These are phyloP conservation scores for Petrocephalus sullivani DNA, from an alignment of 2,797 vertebrate species.

Conservation along the genomic window DNA sequence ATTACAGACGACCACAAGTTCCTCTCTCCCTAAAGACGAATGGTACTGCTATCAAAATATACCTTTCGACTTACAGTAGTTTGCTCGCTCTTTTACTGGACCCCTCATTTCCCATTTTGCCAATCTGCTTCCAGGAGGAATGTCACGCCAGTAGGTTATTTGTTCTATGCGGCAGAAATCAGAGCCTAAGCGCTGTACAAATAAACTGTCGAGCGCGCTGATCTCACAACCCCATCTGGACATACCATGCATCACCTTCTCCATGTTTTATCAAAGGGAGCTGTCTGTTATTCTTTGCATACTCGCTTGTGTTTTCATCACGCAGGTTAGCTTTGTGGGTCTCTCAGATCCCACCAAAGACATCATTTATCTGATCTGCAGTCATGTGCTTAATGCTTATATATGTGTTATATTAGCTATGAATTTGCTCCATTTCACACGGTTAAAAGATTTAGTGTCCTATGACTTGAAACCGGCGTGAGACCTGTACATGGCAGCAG, in stretches of 20 bases:
- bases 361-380: conserved; percentile 12
- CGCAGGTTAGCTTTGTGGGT: neutral
- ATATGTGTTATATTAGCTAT: conserved; percentile 17
- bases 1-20: conserved; percentile 62
- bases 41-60: conserved; percentile 55
- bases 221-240: neutral
- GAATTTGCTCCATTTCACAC: conserved; percentile 35
- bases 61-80: conserved; percentile 77
- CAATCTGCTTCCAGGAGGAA: conserved; percentile 53
- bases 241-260: neutral
- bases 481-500: conserved; percentile 35
- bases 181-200: conserved; percentile 35
- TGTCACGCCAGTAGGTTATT: conserved; percentile 60
- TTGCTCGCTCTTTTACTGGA: conserved; percentile 66
- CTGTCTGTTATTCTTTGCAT: conserved; percentile 20
- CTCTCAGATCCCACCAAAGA: conserved; percentile 36
- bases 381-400: conserved; percentile 25
- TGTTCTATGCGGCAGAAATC: conserved; percentile 46
- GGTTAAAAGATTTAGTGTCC: conserved; percentile 35
- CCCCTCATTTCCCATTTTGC: conserved; percentile 70
- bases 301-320: conserved; percentile 24
- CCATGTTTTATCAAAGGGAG: neutral
- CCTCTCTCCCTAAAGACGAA: conserved; percentile 61
- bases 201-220: conserved; percentile 1
- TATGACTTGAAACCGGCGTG: conserved; percentile 38